Evolutionary conservation across 2,797 vertebrate species (phyloP).

Genomic region (Hydrocynus forskahlii): DNA sequence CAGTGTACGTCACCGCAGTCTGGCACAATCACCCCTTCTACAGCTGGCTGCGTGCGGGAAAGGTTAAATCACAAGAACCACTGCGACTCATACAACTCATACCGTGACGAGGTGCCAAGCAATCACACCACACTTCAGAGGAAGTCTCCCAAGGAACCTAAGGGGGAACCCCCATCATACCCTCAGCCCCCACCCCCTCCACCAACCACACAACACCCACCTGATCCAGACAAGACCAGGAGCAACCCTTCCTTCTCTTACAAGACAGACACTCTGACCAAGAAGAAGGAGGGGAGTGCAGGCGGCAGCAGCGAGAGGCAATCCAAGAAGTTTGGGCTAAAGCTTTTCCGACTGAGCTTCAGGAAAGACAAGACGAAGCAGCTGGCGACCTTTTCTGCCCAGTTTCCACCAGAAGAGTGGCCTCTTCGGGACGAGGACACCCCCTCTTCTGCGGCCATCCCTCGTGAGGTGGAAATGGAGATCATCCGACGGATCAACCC

Average conservation of each 20-base stretch:
- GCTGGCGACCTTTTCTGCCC: constrained; percentile 95
- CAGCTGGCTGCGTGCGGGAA: constrained; percentile 93
- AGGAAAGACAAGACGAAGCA: constrained; percentile 99
- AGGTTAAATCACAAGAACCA: constrained; percentile 93
- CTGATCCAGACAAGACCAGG: constrained; percentile 90
- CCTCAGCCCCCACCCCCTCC: constrained; percentile 71
- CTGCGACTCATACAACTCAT: constrained; percentile 94
- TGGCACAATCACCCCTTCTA: constrained; percentile 91
- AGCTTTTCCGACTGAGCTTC: constrained; percentile 97
- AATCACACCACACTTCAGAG: constrained; percentile 90
- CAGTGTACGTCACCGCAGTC: constrained; percentile 95
- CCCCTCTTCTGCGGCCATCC: constrained; percentile 87
- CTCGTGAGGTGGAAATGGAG: constrained; percentile 97
- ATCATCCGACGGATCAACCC: constrained; percentile 98
- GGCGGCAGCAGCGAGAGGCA: constrained; percentile 85
- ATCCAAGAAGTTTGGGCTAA: constrained; percentile 96
- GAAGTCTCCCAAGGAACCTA: constrained; percentile 86
- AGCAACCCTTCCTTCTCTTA: constrained; percentile 94
- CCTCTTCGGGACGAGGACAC: constrained; percentile 94
- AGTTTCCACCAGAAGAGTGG: constrained; percentile 99
- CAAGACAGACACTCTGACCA: constrained; percentile 95
- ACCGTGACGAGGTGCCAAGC: constrained; percentile 90
- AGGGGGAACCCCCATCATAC: constrained; percentile 81
- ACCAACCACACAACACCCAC: constrained; percentile 83
- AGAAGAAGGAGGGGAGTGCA: constrained; percentile 89